Evolutionary conservation across 2,113 vertebrate species (phyloP).

Genomic region (Plotosus lineatus): DNA sequence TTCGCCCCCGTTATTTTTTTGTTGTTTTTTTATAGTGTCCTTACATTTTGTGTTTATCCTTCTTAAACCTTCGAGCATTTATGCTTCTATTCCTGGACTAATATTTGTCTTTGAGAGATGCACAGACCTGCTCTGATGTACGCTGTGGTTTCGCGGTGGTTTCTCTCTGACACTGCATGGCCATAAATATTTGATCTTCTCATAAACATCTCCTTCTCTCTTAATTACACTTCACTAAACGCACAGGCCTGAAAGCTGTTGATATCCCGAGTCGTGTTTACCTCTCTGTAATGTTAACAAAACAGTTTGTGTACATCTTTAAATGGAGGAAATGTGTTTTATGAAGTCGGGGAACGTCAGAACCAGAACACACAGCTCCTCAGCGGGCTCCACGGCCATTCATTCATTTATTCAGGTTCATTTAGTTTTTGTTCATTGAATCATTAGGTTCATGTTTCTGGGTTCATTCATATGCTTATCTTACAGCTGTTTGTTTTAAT

Average conservation of each 20-base stretch:
- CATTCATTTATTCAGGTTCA: no score
- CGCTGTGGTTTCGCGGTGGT: constrained; percentile 25
- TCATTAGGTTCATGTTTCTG: neutral
- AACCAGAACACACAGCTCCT: neutral
- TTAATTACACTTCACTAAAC: constrained; percentile 6
- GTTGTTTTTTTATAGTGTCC: constrained; percentile 18
- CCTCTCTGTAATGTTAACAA: constrained; percentile 18
- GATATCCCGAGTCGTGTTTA: neutral
- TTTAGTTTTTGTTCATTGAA: neutral
- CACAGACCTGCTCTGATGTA: constrained; percentile 19
- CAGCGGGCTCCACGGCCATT: no score
- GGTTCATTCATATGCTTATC: neutral
- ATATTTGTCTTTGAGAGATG: constrained; percentile 71
- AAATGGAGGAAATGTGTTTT: neutral
- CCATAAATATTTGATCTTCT: constrained; percentile 36
- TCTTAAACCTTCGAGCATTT: constrained; percentile 41
- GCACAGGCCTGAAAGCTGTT: neutral
- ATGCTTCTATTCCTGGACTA: constrained; percentile 68
- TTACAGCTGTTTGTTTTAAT: neutral
- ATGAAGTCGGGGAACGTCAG: neutral
- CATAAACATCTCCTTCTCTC: constrained; percentile 12
- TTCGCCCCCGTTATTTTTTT: neutral
- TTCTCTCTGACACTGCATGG: constrained; percentile 27
- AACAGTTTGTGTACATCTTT: constrained; percentile 12
- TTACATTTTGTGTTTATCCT: constrained; percentile 64